These are phyloP conservation scores for Echeneis naucrates DNA, from an alignment of 2,797 vertebrate species.

Conservation along the genomic window DNA sequence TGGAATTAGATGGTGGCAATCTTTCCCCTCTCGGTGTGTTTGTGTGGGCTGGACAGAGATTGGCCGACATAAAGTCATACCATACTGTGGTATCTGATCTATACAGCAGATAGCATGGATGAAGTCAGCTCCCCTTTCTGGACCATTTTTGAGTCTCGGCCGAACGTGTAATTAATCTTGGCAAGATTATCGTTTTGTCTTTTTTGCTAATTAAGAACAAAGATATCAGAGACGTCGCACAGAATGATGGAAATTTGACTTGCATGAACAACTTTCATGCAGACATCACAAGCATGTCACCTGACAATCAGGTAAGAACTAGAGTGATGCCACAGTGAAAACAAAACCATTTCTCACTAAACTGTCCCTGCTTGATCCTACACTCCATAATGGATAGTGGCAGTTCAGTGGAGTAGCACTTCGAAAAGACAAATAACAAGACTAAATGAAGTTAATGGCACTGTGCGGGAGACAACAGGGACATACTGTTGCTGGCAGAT, in stretches of 20 bases:
- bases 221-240: not conserved
- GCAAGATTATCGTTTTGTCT: slow-evolving; percentile 4
- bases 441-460: slow-evolving; percentile 56
- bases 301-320: not conserved
- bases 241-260: not conserved
- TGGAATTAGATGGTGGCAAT: slow-evolving; percentile 69
- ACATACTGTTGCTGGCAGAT: slow-evolving; percentile 63
- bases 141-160: slow-evolving; percentile 64
- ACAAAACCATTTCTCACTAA: not conserved
- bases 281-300: not conserved
- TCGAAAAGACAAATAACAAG: slow-evolving; percentile 47
- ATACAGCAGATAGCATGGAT: slow-evolving; percentile 77
- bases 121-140: slow-evolving; percentile 51
- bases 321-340: not conserved
- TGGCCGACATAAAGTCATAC: slow-evolving; percentile 76
- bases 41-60: slow-evolving; percentile 33
- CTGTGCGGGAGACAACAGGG: slow-evolving; percentile 49
- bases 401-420: slow-evolving; percentile 15
- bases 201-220: slow-evolving; percentile 10
- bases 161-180: slow-evolving; percentile 56
- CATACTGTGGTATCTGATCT: slow-evolving; percentile 68
- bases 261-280: not conserved
- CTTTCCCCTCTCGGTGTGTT: slow-evolving; percentile 43
- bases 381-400: not conserved
- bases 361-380: slow-evolving; percentile 24